Conservation (phyloP, 2,888 invertebrate genomes). For the Boloria selene region DNA sequence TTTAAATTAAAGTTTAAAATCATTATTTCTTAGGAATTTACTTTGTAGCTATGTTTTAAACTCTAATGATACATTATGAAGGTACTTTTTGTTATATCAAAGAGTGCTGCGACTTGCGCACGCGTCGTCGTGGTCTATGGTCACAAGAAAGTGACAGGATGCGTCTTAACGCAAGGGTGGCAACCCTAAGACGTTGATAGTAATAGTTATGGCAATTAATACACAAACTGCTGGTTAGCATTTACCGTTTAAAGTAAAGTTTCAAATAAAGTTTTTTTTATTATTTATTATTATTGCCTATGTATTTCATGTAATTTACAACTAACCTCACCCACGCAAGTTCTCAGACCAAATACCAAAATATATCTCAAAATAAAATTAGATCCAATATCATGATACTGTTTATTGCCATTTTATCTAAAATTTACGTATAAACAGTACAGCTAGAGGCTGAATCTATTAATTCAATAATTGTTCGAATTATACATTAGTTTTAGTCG, state of each 20-base stretch:
- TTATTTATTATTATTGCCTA: background rate
- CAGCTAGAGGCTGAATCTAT: no score
- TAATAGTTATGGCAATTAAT: constrained; percentile 12
- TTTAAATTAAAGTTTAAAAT: background rate
- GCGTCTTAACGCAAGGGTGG: constrained; percentile 64
- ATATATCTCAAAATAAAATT: no score
- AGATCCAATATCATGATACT: no score
- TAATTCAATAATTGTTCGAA: no score
- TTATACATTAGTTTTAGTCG: no score
- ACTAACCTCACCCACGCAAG: no score
- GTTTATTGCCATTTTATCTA: no score
- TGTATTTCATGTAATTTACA: no score
- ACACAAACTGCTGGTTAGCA: background rate
- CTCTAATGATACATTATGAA: constrained; percentile 38
- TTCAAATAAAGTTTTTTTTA: background rate
- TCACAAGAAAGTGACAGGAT: constrained; percentile 66
- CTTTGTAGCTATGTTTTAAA: constrained; percentile 21
- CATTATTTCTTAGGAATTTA: constrained; percentile 2
- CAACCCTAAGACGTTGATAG: constrained; percentile 53
- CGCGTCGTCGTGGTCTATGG: constrained; percentile 62
- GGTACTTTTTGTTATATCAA: constrained; percentile 19
- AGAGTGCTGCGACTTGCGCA: constrained; percentile 44
- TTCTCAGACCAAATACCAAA: no score
- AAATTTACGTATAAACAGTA: no score
- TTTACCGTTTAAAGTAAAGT: background rate